Conservation (phyloP, 1,140 invertebrate species). For the Drosophila nasuta region DNA sequence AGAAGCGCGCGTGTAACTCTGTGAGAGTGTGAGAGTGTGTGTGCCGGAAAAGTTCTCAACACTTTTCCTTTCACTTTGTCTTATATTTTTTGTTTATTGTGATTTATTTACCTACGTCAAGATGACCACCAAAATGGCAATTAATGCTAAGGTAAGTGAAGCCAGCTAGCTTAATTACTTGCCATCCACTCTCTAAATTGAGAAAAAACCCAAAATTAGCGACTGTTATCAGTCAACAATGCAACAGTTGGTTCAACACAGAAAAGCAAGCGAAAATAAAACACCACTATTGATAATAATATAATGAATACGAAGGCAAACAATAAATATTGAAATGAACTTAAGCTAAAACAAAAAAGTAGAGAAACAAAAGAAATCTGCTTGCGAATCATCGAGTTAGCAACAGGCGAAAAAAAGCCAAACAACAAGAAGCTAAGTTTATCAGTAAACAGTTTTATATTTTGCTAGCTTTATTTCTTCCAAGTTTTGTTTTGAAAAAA, state of each 20-base stretch:
- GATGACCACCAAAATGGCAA: slow-evolving; percentile 82
- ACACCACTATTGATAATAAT: not conserved
- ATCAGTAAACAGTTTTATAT: not conserved
- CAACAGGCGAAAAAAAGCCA: slow-evolving; percentile 12
- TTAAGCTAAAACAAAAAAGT: not conserved
- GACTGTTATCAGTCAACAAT: slow-evolving; percentile 18
- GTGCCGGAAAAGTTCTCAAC: slow-evolving; percentile 42
- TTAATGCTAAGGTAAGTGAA: slow-evolving; percentile 78
- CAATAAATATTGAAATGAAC: not conserved
- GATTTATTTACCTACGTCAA: slow-evolving; percentile 25
- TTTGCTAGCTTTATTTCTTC: too few species aligned
- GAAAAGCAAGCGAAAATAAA: not conserved
- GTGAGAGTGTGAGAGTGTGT: slow-evolving; percentile 3
- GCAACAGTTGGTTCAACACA: slow-evolving; percentile 14
- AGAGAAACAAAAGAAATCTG: slow-evolving; percentile 14
- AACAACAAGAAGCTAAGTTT: not conserved
- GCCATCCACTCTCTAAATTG: not conserved
- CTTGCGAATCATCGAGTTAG: slow-evolving; percentile 11
- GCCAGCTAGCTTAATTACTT: too few species aligned
- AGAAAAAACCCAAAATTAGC: not conserved
- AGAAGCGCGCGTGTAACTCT: not conserved
- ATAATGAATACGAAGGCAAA: not conserved
- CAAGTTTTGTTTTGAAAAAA: too few species aligned
- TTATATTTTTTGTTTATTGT: slow-evolving; percentile 7
- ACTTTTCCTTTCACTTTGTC: slow-evolving; percentile 39